A percentile compares a stretch with the other conserved stretches of the same genome.
phyloP scores from a whole-genome alignment of 2,113 vertebrate genomes.

The Zootoca vivipara region DNA sequence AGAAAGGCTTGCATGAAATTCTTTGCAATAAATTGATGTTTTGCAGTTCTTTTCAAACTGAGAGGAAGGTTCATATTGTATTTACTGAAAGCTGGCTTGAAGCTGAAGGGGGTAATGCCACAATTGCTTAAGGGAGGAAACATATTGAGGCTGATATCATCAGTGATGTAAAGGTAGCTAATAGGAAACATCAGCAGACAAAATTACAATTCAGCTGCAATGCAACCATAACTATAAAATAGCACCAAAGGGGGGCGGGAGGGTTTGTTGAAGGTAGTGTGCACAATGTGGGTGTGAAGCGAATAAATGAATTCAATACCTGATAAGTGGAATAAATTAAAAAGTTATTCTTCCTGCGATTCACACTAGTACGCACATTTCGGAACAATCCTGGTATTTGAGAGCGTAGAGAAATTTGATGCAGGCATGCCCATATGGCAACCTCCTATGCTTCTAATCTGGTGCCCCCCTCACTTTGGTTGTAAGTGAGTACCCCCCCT shows the following conservation, averaged over 20 bases:
- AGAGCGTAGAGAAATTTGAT: neutral
- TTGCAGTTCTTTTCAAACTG: conserved; percentile 1
- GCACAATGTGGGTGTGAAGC: neutral
- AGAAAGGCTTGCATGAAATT: conserved; percentile 14
- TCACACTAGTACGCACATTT: neutral
- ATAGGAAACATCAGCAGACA: neutral
- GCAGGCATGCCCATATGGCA: no score
- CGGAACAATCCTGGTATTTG: neutral
- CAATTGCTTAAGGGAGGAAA: neutral
- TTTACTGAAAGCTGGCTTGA: neutral
- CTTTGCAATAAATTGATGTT: conserved; percentile 19
- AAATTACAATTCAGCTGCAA: neutral
- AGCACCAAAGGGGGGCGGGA: neutral
- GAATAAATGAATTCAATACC: no score
- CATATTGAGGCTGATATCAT: neutral
- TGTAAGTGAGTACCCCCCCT: no score
- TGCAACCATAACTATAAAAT: neutral
- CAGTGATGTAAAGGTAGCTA: neutral
- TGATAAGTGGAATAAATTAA: neutral
- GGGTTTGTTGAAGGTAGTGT: neutral
- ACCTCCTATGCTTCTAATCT: no score
- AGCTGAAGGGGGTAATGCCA: neutral
- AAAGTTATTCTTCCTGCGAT: neutral
- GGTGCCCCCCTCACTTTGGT: no score
- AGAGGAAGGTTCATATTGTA: neutral